Evolutionary conservation across 23 tunicate genomes (phyloP).

Genomic region (Clavelina lepadiformis): DNA sequence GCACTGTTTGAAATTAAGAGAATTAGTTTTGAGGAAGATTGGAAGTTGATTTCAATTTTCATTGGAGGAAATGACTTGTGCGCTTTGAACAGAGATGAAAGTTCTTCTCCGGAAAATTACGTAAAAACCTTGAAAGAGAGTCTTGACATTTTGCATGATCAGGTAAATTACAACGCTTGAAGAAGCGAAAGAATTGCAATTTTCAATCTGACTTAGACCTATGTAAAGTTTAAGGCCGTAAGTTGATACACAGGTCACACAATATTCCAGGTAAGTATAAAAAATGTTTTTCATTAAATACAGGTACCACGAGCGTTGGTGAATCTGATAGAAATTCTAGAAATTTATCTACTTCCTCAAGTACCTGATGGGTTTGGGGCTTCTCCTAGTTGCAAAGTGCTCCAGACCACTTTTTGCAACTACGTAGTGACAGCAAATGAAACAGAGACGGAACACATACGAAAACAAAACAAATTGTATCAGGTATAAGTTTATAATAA

Average conservation of each 20-base stretch:
- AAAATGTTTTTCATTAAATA: too few species aligned
- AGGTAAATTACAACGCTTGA: conserved; percentile 15
- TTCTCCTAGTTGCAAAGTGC: conserved; percentile 19
- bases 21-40: conserved; percentile 51
- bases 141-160: conserved; percentile 49
- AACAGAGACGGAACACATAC: conserved; percentile 16
- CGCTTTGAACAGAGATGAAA: conserved; percentile 31
- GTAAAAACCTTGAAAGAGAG: conserved; percentile 36
- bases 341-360: conserved; percentile 52
- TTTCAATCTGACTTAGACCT: too few species aligned
- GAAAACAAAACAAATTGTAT: conserved; percentile 24
- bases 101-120: conserved; percentile 48
- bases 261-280: too few species aligned
- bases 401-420: conserved; percentile 24
- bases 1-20: too few species aligned
- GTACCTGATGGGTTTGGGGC: conserved; percentile 53
- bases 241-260: too few species aligned
- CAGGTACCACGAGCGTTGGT: conserved; percentile 61
- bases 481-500: conserved; percentile 26
- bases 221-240: too few species aligned
- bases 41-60: conserved; percentile 73
- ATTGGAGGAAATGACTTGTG: conserved; percentile 90
- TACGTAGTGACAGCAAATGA: conserved; percentile 28
- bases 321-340: conserved; percentile 60
- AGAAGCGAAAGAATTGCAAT: not conserved